phyloP scores from a whole-genome alignment of 2,797 vertebrate genomes.

The Chrysocyon brachyurus region DNA sequence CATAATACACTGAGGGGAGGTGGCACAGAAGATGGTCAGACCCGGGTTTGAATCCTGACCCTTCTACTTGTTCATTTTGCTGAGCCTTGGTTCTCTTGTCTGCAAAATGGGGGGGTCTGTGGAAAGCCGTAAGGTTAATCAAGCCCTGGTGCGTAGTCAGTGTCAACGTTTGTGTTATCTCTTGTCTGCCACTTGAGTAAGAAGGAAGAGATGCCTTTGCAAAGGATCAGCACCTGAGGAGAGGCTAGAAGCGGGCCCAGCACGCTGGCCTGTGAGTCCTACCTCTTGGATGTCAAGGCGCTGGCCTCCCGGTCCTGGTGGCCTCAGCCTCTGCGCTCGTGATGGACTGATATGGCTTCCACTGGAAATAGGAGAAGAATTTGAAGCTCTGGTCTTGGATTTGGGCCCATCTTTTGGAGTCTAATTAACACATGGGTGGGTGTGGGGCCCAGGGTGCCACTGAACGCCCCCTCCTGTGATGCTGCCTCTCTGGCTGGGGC shows the following conservation, averaged over 20 bases:
- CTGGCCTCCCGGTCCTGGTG: neutral
- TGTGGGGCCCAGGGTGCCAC: neutral
- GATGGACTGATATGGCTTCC: neutral
- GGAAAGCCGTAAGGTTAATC: neutral
- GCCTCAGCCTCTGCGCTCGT: neutral
- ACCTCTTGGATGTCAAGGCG: neutral
- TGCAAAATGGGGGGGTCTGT: neutral
- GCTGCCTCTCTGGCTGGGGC: conserved; percentile 34
- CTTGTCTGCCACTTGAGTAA: neutral
- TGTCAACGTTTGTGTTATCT: neutral
- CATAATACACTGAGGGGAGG: neutral
- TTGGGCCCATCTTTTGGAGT: neutral
- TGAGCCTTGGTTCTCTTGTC: neutral
- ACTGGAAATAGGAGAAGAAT: neutral
- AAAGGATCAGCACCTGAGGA: neutral
- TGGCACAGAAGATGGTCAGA: neutral
- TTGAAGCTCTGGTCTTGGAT: conserved; percentile 12
- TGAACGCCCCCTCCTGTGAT: neutral
- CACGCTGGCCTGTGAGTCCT: rapidly evolving
- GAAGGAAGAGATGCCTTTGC: neutral
- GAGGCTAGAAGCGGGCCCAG: rapidly evolving
- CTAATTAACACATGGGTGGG: neutral
- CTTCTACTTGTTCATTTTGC: neutral
- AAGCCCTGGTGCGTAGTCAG: neutral
- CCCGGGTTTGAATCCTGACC: neutral